Conservation (phyloP, 1,140 invertebrate genomes). For the Bradynema listronoti region DNA sequence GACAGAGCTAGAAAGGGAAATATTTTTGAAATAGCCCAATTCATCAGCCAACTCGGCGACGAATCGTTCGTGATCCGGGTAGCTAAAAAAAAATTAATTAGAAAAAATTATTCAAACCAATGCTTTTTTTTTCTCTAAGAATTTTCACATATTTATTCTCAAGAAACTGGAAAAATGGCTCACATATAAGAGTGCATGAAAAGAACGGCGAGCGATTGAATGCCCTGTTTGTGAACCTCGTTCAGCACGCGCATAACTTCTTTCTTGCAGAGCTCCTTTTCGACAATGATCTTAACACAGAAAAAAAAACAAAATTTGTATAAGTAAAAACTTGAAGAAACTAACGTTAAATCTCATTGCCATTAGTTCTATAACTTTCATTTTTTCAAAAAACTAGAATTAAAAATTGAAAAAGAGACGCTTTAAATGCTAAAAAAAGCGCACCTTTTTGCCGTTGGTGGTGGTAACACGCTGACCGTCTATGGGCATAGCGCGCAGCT, state of each 20-base stretch:
- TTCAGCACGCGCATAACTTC: constrained; percentile 65
- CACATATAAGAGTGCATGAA: constrained; percentile 89
- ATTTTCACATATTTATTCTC: neutral
- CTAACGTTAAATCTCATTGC: neutral
- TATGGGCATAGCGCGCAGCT: constrained; percentile 85
- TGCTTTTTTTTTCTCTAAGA: neutral
- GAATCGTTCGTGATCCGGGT: constrained; percentile 74
- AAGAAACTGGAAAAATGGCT: constrained; percentile 50
- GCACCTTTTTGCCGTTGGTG: constrained; percentile 69
- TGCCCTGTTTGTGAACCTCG: constrained; percentile 67
- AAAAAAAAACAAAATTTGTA: neutral
- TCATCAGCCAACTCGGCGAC: constrained; percentile 75
- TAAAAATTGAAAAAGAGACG: no score
- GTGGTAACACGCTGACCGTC: constrained; percentile 67
- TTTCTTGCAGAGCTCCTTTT: constrained; percentile 58
- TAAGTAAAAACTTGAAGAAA: constrained; percentile 2
- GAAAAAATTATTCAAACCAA: neutral
- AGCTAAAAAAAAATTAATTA: constrained; percentile 60
- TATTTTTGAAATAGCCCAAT: constrained; percentile 74
- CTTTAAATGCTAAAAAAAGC: neutral
- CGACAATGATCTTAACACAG: constrained; percentile 45
- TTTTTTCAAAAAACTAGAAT: no score
- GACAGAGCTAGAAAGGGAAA: constrained; percentile 84
- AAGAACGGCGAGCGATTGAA: constrained; percentile 85
- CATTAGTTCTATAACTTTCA: no score